phyloP scores from a whole-genome alignment of 2,113 vertebrate species.

The Bubo scandiacus region DNA sequence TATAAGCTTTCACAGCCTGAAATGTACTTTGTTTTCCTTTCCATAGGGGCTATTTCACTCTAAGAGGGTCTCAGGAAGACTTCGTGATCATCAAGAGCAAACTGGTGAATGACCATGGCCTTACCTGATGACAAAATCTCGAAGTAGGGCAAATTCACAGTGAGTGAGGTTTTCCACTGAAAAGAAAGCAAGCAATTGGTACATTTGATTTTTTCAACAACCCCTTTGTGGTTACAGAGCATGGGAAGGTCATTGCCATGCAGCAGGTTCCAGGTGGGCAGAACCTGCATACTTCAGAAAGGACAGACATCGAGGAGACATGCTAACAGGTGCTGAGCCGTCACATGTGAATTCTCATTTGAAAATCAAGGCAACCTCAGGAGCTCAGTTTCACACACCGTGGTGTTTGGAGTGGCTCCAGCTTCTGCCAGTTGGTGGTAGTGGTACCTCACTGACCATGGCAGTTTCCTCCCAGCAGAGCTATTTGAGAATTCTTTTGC shows the following conservation, averaged over 20 bases:
- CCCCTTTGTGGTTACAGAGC: background rate
- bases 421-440: background rate
- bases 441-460: background rate
- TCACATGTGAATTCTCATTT: background rate
- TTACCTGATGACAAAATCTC: conserved; percentile 98
- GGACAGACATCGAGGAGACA: background rate
- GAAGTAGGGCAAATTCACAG: conserved; percentile 94
- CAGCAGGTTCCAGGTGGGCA: background rate
- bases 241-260: background rate
- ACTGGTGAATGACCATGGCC: background rate
- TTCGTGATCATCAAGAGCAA: background rate
- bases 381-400: background rate
- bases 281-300: background rate
- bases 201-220: background rate
- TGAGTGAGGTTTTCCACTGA: conserved; percentile 96
- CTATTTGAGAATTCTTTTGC: background rate
- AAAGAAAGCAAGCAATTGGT: conserved; percentile 47
- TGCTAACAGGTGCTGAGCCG: background rate
- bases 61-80: background rate
- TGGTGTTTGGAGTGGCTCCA: background rate
- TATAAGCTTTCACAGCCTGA: background rate
- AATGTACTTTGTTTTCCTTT: background rate
- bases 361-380: background rate
- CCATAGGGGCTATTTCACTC: background rate
- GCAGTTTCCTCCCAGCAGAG: background rate